Conservation (phyloP, 1,140 invertebrate genomes). For the Solenopsis invicta region DNA sequence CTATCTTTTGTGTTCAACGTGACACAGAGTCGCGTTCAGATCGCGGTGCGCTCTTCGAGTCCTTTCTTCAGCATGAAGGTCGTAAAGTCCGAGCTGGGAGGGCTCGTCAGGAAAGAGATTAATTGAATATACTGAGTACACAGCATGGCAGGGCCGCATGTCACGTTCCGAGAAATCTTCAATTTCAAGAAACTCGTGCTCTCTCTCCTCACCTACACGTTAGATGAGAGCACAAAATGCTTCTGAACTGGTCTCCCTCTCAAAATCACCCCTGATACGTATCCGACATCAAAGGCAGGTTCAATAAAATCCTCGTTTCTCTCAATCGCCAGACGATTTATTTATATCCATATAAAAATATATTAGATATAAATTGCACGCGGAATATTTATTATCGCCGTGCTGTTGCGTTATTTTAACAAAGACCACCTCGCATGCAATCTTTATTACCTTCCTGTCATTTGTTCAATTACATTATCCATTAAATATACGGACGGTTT, state of each 20-base stretch:
- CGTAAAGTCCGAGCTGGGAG: conserved; percentile 66
- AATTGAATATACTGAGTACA: conserved; percentile 79
- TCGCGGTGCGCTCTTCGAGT: conserved; percentile 59
- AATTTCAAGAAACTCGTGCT: conserved; percentile 16
- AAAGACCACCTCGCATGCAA: neutral
- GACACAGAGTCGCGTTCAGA: conserved; percentile 41
- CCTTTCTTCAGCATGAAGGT: conserved; percentile 66
- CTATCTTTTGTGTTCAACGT: conserved; percentile 51
- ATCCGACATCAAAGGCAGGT: neutral
- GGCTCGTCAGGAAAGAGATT: conserved; percentile 75
- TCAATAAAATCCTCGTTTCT: neutral
- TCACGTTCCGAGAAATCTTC: conserved; percentile 51
- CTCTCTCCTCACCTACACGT: neutral
- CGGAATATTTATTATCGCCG: neutral
- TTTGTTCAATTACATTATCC: neutral
- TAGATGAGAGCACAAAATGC: conserved; percentile 7
- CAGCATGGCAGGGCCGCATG: conserved; percentile 71
- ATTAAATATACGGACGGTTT: neutral
- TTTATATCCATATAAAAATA: neutral
- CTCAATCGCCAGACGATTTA: neutral
- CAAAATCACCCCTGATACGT: conserved; percentile 3
- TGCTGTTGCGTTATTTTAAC: neutral
- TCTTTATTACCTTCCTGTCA: neutral
- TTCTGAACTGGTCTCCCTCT: neutral
- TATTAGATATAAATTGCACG: neutral